These are phyloP conservation scores for Cyanoramphus novaezelandiae DNA, from an alignment of 2,113 vertebrate species.

Conservation along the genomic window DNA sequence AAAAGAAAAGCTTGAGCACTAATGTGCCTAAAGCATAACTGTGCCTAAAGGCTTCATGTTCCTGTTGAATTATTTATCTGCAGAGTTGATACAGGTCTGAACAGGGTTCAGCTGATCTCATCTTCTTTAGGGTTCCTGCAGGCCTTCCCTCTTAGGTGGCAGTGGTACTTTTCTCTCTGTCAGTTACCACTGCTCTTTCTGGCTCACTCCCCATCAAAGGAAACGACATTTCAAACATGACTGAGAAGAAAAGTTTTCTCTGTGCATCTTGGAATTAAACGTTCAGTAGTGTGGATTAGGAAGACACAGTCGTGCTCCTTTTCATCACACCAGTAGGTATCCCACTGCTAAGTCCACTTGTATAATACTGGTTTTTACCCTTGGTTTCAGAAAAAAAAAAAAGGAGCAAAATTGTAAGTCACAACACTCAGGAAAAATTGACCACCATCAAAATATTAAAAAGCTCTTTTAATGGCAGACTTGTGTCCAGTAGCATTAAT, in stretches of 20 bases:
- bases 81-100: background rate
- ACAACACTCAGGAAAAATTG: background rate
- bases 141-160: background rate
- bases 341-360: background rate
- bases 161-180: background rate
- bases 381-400: background rate
- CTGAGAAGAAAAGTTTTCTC: background rate
- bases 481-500: background rate
- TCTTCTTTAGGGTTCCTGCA: background rate
- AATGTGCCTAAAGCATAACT: background rate
- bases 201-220: fast-evolving
- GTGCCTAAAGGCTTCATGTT: background rate
- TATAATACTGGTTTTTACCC: background rate
- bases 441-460: background rate
- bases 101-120: background rate
- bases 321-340: background rate
- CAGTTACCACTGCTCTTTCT: background rate
- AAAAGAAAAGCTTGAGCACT: background rate
- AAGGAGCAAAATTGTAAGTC: background rate
- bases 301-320: background rate
- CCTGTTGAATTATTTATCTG: background rate
- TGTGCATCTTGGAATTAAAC: background rate
- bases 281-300: background rate
- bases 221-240: fast-evolving
- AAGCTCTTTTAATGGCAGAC: background rate